phyloP scores from a whole-genome alignment of 2,797 vertebrate species.

The Hippocampus kuda region DNA sequence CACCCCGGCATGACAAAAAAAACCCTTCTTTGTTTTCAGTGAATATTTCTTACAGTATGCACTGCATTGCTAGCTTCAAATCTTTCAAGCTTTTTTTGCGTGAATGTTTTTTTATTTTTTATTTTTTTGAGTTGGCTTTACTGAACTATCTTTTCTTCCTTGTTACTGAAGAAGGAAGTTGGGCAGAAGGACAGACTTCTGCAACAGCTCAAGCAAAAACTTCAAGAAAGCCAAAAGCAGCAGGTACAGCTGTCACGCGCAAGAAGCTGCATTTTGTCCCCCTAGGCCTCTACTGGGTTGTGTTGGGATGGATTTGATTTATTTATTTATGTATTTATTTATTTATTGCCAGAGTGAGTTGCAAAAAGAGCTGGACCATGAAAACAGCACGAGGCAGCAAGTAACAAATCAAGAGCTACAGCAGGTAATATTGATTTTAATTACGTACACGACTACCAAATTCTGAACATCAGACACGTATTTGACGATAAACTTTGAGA shows the following conservation, averaged over 20 bases:
- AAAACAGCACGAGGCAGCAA: slow-evolving; percentile 72
- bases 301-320: background rate
- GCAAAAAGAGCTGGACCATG: slow-evolving; percentile 79
- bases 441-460: background rate
- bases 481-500: background rate
- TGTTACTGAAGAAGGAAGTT: slow-evolving; percentile 75
- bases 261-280: background rate
- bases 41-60: background rate
- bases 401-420: slow-evolving; percentile 72
- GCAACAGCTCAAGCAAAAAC: slow-evolving; percentile 81
- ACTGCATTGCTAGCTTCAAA: background rate
- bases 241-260: slow-evolving; percentile 44
- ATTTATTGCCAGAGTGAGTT: slow-evolving; percentile 67
- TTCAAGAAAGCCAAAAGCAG: slow-evolving; percentile 84
- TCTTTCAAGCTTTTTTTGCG: background rate
- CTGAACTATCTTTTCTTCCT: background rate
- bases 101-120: background rate
- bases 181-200: slow-evolving; percentile 84
- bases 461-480: background rate
- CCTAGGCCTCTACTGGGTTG: background rate
- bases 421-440: slow-evolving; percentile 63
- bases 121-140: background rate
- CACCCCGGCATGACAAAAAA: background rate
- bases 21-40: background rate
- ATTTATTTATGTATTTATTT: background rate